These are phyloP conservation scores for Phalera bucephala DNA, from an alignment of 2,888 invertebrate genomes.

Conservation along the genomic window DNA sequence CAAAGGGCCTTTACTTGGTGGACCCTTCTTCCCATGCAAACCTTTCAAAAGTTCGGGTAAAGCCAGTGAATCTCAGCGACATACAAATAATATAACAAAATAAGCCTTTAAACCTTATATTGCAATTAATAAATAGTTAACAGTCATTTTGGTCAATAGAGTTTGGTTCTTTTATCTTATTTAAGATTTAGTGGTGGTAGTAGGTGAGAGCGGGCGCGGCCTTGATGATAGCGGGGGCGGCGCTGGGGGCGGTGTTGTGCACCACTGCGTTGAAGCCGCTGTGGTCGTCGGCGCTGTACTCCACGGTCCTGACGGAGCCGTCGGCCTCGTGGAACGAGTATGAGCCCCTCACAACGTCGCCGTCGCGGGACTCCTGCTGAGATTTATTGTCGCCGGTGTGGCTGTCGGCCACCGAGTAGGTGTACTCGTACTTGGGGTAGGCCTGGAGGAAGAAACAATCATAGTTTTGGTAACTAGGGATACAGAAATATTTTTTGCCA, in stretches of 20 bases:
- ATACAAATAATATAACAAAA: no score
- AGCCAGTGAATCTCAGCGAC: no score
- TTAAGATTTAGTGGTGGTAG: constrained; percentile 42
- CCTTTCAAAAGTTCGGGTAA: no score
- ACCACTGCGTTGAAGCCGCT: no score
- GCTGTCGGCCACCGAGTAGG: constrained; percentile 68
- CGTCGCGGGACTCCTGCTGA: constrained; percentile 72
- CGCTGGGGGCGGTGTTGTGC: no score
- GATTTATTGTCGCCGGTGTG: constrained; percentile 77
- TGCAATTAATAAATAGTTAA: constrained; percentile 24
- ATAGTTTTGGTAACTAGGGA: no score
- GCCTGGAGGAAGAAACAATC: constrained; percentile 36
- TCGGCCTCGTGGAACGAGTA: constrained; percentile 78
- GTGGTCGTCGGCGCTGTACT: no score
- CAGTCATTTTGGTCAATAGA: constrained; percentile 11
- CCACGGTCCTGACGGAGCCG: constrained; percentile 75
- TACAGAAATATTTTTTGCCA: no score
- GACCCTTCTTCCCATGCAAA: no score
- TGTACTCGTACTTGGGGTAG: constrained; percentile 72
- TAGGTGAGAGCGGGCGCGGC: constrained; percentile 34
- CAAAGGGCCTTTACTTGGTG: no score
- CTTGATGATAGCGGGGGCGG: no score
- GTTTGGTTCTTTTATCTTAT: not conserved
- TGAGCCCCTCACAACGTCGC: constrained; percentile 80
- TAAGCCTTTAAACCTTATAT: no score